Conservation (phyloP, 2,113 vertebrate species). For the Redunca redunca region DNA sequence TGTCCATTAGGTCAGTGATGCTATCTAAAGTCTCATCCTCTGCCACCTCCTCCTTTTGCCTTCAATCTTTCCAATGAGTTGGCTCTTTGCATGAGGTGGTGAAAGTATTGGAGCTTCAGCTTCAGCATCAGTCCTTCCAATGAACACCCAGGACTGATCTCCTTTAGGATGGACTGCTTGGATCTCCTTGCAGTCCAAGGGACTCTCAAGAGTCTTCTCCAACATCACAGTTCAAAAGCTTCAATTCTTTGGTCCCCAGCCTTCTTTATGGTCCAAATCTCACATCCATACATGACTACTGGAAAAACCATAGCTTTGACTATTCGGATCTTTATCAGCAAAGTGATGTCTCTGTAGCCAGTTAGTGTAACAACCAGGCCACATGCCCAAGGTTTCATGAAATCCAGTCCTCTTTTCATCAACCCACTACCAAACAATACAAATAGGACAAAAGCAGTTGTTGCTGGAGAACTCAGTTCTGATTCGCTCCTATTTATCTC, state of each 20-base stretch:
- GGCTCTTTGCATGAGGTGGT: background rate
- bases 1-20: background rate
- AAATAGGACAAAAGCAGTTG: background rate
- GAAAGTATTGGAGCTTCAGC: background rate
- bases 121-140: background rate
- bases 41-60: background rate
- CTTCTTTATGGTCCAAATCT: background rate
- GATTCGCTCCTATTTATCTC: background rate
- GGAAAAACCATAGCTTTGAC: background rate
- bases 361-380: background rate
- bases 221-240: background rate
- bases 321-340: background rate
- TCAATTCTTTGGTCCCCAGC: background rate
- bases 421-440: background rate
- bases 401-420: background rate
- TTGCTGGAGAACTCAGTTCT: background rate
- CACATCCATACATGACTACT: background rate
- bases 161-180: background rate
- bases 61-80: background rate
- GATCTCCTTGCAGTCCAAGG: background rate
- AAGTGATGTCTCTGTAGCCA: background rate
- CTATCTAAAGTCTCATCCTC: background rate
- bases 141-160: background rate
- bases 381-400: background rate
- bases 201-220: background rate